These are phyloP conservation scores for Scaptomyza reducta DNA, from an alignment of 2,888 invertebrate species.

Conservation along the genomic window DNA sequence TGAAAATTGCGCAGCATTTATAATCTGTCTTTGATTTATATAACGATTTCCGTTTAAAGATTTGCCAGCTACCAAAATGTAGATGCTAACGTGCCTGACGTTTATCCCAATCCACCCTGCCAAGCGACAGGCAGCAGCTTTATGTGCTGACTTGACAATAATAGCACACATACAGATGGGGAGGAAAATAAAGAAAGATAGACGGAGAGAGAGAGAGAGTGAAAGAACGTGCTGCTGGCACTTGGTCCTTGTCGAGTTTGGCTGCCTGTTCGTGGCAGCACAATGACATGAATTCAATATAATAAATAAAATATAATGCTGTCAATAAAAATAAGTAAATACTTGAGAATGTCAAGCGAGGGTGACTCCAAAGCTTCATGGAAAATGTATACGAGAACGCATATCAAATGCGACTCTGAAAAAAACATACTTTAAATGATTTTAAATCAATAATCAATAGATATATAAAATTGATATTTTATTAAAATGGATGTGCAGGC, in stretches of 20 bases:
- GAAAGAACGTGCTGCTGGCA: constrained; percentile 60
- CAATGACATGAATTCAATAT: constrained; percentile 79
- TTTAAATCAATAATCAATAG: neutral
- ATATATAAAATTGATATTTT: neutral
- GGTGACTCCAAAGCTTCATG: neutral
- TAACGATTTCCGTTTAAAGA: constrained; percentile 79
- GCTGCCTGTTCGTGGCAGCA: constrained; percentile 70
- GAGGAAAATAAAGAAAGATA: too few species aligned
- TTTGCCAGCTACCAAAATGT: constrained; percentile 43
- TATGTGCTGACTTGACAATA: constrained; percentile 79
- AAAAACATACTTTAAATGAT: too few species aligned
- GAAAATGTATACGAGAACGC: neutral
- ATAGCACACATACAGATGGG: constrained; percentile 42
- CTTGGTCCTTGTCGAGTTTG: constrained; percentile 46
- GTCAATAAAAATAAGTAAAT: constrained; percentile 79
- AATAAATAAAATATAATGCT: constrained; percentile 80
- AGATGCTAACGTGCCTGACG: constrained; percentile 45
- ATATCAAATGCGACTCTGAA: too few species aligned
- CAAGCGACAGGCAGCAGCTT: constrained; percentile 36
- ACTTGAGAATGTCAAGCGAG: constrained; percentile 47
- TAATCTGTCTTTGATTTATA: constrained; percentile 81
- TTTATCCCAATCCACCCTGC: constrained; percentile 35
- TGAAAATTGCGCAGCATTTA: constrained; percentile 76
- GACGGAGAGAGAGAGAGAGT: neutral
- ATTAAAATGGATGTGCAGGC: too few species aligned